Percentiles rank a stretch among this genome's conserved stretches.
phyloP scores from a whole-genome alignment of 2,113 vertebrate genomes.

The Catharus fuscescens region DNA sequence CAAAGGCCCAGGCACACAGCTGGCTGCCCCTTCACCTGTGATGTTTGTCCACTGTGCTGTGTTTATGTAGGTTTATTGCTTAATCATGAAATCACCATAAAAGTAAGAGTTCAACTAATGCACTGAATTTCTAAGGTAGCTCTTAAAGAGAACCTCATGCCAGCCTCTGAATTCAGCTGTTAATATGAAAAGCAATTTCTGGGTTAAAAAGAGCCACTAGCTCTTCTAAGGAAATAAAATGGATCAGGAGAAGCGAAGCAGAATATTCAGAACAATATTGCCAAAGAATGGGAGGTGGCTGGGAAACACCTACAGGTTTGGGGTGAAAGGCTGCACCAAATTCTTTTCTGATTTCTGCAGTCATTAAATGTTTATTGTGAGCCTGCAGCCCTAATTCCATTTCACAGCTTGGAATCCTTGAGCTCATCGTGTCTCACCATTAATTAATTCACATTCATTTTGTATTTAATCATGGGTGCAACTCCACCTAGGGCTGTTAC shows the following conservation, averaged over 20 bases:
- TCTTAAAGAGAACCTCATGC: neutral
- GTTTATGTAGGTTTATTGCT: neutral
- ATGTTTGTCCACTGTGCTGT: neutral
- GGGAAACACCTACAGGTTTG: neutral
- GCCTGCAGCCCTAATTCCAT: neutral
- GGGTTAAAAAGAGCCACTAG: neutral
- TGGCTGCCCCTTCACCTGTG: neutral
- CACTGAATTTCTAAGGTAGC: neutral
- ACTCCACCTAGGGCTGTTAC: slow-evolving; percentile 17
- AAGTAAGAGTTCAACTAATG: neutral
- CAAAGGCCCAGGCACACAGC: neutral
- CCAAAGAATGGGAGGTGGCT: neutral
- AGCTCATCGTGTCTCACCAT: neutral
- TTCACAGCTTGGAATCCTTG: neutral
- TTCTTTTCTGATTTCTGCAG: neutral
- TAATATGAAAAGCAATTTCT: neutral
- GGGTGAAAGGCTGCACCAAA: neutral
- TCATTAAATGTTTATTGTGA: neutral
- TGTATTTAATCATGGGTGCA: neutral
- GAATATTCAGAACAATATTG: neutral
- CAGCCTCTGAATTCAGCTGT: neutral
- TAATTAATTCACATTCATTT: neutral
- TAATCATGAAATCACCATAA: neutral
- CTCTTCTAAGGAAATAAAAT: neutral
- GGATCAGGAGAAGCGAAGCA: neutral